phyloP scores from a whole-genome alignment of 2,888 invertebrate genomes.

The Ornithoptera priamus region DNA sequence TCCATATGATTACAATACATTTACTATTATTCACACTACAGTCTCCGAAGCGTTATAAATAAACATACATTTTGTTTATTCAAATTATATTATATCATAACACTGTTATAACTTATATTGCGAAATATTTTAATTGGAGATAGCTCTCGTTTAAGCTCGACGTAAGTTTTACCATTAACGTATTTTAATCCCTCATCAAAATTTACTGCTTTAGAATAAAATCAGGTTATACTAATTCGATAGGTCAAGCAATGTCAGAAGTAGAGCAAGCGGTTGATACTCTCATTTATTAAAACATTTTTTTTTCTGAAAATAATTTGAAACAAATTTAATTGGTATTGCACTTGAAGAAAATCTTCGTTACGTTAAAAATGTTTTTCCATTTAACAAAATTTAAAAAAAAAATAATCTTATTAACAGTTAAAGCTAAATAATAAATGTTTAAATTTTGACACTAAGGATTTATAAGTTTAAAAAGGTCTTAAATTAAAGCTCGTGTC shows the following conservation, averaged over 20 bases:
- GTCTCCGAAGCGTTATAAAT: not conserved
- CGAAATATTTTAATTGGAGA: constrained; percentile 7
- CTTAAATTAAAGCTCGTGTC: too few relatives aligned
- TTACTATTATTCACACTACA: too few relatives aligned
- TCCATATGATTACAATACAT: too few relatives aligned
- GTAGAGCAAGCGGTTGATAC: constrained; percentile 8
- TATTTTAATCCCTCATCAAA: constrained; percentile 9
- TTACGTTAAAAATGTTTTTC: not conserved
- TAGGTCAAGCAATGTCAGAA: constrained; percentile 21
- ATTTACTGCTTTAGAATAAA: constrained; percentile 11
- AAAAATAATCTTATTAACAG: too few relatives aligned
- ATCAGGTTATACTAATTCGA: constrained; percentile 24
- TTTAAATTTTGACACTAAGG: too few relatives aligned
- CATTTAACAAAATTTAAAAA: too few relatives aligned
- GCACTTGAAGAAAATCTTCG: not conserved
- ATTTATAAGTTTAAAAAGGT: too few relatives aligned
- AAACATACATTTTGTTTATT: not conserved
- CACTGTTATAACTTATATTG: not conserved
- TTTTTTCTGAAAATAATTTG: not conserved
- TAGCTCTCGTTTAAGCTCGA: not conserved
- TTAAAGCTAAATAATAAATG: too few relatives aligned
- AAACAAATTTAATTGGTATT: constrained; percentile 8
- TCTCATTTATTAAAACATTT: constrained; percentile 9
- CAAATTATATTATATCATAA: not conserved
- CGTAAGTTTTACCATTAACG: constrained; percentile 1